Conservation (phyloP, 2,113 vertebrate genomes). For the Antennarius striatus region DNA sequence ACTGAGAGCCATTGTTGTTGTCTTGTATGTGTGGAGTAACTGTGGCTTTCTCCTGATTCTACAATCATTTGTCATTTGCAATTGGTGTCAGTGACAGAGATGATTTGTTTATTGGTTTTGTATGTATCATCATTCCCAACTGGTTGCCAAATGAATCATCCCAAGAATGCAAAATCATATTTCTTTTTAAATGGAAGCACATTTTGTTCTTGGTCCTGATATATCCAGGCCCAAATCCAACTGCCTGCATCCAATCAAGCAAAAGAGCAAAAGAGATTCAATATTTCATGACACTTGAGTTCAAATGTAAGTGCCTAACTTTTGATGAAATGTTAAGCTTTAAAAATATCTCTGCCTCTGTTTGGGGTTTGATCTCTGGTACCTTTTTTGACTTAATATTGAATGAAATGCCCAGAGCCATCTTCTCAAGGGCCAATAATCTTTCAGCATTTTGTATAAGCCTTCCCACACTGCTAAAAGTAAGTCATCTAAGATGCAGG, state of each 20-base stretch:
- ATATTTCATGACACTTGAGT: constrained; percentile 43
- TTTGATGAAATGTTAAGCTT: constrained; percentile 34
- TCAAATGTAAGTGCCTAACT: constrained; percentile 40
- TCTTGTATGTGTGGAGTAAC: constrained; percentile 17
- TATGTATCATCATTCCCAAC: constrained; percentile 15
- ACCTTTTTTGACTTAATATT: constrained; percentile 13
- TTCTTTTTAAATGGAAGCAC: neutral
- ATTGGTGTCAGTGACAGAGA: constrained; percentile 24
- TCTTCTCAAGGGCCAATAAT: constrained; percentile 1
- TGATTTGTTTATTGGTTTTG: constrained; percentile 17
- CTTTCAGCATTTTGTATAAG: constrained; percentile 23
- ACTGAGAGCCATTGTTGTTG: constrained; percentile 17
- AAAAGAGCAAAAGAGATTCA: constrained; percentile 13
- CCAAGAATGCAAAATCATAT: neutral
- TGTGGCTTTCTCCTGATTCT: constrained; percentile 21
- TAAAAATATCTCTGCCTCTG: constrained; percentile 31
- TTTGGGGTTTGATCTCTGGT: constrained; percentile 29
- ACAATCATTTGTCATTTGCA: constrained; percentile 10
- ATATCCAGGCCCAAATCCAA: constrained; percentile 1
- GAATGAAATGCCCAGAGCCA: constrained; percentile 17
- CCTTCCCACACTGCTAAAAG: constrained; percentile 10
- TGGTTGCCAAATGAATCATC: constrained; percentile 2
- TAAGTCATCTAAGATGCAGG: constrained; percentile 3
- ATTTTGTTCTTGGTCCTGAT: neutral
- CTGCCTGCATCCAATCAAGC: constrained; percentile 9